phyloP scores from a whole-genome alignment of 2,113 vertebrate genomes.

The Tetraodon nigroviridis region DNA sequence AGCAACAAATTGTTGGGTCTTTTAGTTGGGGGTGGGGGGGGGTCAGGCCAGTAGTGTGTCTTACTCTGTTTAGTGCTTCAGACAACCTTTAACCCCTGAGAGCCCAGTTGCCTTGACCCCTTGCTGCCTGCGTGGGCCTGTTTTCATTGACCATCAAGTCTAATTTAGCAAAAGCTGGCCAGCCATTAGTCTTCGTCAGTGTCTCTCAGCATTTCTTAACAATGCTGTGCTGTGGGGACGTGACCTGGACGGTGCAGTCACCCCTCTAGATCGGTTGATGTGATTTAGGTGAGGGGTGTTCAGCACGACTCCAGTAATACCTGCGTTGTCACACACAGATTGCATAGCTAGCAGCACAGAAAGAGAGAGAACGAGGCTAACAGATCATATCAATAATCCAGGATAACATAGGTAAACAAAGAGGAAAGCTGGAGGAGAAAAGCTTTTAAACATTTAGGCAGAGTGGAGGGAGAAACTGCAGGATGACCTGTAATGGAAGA shows the following conservation, averaged over 20 bases:
- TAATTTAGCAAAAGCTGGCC: conserved; percentile 63
- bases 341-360: conserved; percentile 4
- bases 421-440: conserved; percentile 55
- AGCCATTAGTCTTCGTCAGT: conserved; percentile 63
- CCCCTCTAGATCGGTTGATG: conserved; percentile 31
- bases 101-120: conserved; percentile 33
- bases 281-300: conserved; percentile 20
- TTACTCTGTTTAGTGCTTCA: conserved; percentile 55
- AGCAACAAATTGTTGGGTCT: conserved; percentile 23
- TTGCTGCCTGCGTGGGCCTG: conserved; percentile 43
- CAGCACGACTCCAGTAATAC: too few relatives aligned
- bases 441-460: conserved; percentile 73
- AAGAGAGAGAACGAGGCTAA: conserved; percentile 24
- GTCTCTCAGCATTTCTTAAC: not conserved
- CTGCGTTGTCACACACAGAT: conserved; percentile 6
- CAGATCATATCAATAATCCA: conserved; percentile 34
- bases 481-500: conserved; percentile 62
- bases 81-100: conserved; percentile 53
- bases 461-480: conserved; percentile 32
- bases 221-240: conserved; percentile 25
- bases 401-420: conserved; percentile 68
- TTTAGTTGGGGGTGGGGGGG: conserved; percentile 38
- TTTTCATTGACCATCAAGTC: conserved; percentile 63
- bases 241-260: conserved; percentile 22
- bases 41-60: conserved; percentile 53